Evolutionary conservation across 2,113 vertebrate species (phyloP).

Genomic region (Myxocyprinus asiaticus): DNA sequence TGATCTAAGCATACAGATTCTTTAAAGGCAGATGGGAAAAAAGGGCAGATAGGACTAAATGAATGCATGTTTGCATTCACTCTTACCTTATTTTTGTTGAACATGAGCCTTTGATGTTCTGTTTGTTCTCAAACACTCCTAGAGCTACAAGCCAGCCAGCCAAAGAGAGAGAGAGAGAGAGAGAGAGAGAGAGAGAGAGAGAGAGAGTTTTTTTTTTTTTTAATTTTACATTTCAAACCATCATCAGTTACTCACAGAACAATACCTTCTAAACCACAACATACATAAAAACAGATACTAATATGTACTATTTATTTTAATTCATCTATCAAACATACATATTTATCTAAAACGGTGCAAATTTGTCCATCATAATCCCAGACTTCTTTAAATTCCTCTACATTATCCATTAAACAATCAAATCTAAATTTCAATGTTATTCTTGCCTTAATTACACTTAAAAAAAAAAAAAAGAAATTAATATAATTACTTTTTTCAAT

Average conservation of each 20-base stretch:
- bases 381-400: neutral
- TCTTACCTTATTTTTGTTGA: conserved; percentile 65
- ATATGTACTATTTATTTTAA: no score
- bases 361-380: neutral
- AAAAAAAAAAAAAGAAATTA: neutral
- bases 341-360: neutral
- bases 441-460: neutral
- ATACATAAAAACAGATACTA: no score
- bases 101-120: conserved; percentile 68
- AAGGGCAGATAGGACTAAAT: conserved; percentile 64
- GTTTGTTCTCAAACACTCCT: conserved; percentile 73
- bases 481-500: neutral
- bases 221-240: no score
- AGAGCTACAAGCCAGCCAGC: neutral
- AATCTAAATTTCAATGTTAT: neutral
- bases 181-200: no score
- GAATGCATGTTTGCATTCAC: conserved; percentile 74
- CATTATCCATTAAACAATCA: neutral
- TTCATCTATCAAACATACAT: no score
- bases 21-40: conserved; percentile 60
- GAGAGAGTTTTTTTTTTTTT: no score
- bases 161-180: neutral
- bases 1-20: conserved; percentile 69
- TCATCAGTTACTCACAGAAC: no score
- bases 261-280: no score